Conservation (phyloP, 2,797 vertebrate genomes). For the Distichodus sexfasciatus region DNA sequence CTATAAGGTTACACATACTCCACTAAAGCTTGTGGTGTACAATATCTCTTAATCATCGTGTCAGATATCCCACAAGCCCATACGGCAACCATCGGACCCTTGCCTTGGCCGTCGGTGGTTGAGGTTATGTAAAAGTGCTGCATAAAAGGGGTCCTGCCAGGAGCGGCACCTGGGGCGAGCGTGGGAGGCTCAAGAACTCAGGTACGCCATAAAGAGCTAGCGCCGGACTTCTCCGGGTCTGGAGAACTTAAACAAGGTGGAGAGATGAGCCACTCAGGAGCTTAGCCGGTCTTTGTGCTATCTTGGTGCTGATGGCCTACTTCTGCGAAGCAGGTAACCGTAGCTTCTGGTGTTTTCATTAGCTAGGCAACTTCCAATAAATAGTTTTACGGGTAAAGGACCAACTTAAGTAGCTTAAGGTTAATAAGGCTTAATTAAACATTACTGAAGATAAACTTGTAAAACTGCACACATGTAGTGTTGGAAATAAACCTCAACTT, state of each 20-base stretch:
- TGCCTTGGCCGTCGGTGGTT: slow-evolving; percentile 3
- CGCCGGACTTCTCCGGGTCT: slow-evolving; percentile 28
- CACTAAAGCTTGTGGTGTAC: not conserved
- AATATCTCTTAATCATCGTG: slow-evolving; percentile 37
- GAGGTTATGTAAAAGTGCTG: slow-evolving; percentile 24
- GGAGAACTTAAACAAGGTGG: slow-evolving; percentile 40
- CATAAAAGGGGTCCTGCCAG: slow-evolving; percentile 13
- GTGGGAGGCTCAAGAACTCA: slow-evolving; percentile 55
- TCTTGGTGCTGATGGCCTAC: slow-evolving; percentile 58
- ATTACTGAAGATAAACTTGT: slow-evolving; percentile 1
- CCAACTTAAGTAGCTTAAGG: too few relatives aligned
- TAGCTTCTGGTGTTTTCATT: slow-evolving; percentile 3
- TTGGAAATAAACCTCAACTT: slow-evolving; percentile 3
- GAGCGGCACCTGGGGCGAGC: slow-evolving; percentile 28
- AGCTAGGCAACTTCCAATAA: not conserved
- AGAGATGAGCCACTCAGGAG: slow-evolving; percentile 50
- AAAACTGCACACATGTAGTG: not conserved
- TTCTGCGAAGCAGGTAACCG: slow-evolving; percentile 66
- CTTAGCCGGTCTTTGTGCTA: slow-evolving; percentile 61
- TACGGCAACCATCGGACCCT: not conserved
- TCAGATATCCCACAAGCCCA: slow-evolving; percentile 23
- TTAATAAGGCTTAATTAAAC: slow-evolving; percentile 6
- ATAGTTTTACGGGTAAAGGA: not conserved
- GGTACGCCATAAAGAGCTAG: slow-evolving; percentile 55
- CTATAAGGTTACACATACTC: not conserved